A percentile compares a stretch with the other conserved stretches of the same genome.
phyloP scores from a whole-genome alignment of 2,113 vertebrate genomes.

The Chloropsis cyanopogon region DNA sequence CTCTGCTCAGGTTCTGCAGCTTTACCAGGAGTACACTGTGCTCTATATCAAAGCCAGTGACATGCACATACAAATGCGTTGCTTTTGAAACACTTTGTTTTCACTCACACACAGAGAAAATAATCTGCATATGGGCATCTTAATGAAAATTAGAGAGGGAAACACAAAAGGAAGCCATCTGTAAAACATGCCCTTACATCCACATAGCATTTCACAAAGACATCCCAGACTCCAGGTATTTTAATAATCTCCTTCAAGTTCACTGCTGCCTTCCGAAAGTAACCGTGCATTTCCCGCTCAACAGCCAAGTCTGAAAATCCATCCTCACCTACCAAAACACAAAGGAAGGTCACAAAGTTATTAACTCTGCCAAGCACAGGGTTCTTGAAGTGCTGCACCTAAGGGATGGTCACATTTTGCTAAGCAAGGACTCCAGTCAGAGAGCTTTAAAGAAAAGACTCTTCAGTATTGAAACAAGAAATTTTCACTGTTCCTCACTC shows the following conservation, averaged over 20 bases:
- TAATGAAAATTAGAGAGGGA: background rate
- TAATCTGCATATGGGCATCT: background rate
- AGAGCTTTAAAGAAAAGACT: background rate
- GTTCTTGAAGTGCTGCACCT: background rate
- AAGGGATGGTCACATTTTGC: background rate
- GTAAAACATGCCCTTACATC: constrained; percentile 74
- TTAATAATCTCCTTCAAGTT: constrained; percentile 79
- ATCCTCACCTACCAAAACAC: constrained; percentile 55
- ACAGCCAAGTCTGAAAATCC: constrained; percentile 42
- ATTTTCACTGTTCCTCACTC: background rate
- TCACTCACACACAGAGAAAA: background rate
- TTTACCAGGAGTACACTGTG: background rate
- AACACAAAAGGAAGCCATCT: background rate
- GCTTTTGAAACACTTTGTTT: background rate
- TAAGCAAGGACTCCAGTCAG: background rate
- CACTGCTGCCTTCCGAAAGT: constrained; percentile 83
- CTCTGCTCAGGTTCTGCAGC: background rate
- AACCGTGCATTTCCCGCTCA: constrained; percentile 73
- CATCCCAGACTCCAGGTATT: constrained; percentile 90
- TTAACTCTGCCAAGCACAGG: background rate
- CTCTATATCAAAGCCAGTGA: background rate
- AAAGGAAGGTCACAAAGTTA: background rate
- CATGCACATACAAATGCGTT: background rate
- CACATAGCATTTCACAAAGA: constrained; percentile 86
- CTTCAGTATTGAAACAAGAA: background rate